These are phyloP conservation scores for Drosophila prosaltans DNA, from an alignment of 1,140 invertebrate species.

Conservation along the genomic window DNA sequence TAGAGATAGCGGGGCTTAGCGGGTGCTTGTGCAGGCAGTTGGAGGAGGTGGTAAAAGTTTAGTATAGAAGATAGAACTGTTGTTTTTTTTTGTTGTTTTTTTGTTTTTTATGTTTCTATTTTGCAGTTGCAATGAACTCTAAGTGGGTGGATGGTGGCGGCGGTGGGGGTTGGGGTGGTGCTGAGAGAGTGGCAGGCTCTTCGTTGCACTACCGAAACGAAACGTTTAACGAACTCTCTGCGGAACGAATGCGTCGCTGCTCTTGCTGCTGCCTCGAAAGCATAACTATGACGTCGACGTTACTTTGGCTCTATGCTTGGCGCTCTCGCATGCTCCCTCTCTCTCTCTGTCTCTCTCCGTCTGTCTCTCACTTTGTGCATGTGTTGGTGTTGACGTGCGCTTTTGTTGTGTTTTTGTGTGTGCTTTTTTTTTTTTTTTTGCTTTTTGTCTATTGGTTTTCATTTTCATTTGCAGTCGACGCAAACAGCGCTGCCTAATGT, in stretches of 20 bases:
- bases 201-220: constrained; percentile 17
- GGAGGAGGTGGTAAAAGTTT: neutral
- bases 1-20: neutral
- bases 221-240: constrained; percentile 10
- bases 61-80: constrained; percentile 12
- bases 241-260: constrained; percentile 22
- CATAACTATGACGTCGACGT: constrained; percentile 76
- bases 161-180: neutral
- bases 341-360: constrained; percentile 11
- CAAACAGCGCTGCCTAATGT: constrained; percentile 44
- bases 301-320: constrained; percentile 21
- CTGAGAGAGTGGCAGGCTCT: constrained; percentile 11
- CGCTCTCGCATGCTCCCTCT: constrained; percentile 4
- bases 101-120: neutral
- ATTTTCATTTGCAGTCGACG: constrained; percentile 75
- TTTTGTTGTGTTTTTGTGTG: constrained; percentile 36
- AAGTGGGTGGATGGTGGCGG: neutral
- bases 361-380: constrained; percentile 39
- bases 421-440: constrained; percentile 43
- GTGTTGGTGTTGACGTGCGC: constrained; percentile 40
- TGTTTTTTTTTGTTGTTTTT: neutral
- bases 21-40: neutral
- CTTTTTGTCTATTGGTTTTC: constrained; percentile 79
- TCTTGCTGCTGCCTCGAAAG: constrained; percentile 34
- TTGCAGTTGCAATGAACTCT: constrained; percentile 25